A percentile compares a stretch with the other conserved stretches of the same genome.
Conservation (phyloP, 2,113 vertebrate species). For the Centrocercus urophasianus region DNA sequence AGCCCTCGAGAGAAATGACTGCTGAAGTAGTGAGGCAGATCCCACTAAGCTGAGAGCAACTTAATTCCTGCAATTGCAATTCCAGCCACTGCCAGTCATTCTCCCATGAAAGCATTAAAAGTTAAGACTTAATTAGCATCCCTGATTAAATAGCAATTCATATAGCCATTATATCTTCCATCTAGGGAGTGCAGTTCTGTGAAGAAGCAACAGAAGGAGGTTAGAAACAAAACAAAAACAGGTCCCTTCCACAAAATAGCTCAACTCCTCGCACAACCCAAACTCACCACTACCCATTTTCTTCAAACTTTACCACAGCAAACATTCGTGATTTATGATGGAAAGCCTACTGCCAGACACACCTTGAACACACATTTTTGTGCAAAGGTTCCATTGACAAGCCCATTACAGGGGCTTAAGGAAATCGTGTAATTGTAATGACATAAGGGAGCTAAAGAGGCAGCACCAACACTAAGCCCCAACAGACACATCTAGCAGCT, state of each 20-base stretch:
- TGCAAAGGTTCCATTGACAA: background rate
- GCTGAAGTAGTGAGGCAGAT: background rate
- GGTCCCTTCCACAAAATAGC: background rate
- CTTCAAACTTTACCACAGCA: background rate
- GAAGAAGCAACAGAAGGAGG: background rate
- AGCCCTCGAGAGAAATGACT: background rate
- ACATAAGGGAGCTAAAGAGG: background rate
- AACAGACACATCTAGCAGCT: background rate
- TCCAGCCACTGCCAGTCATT: slow-evolving; percentile 54
- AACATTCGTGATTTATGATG: background rate
- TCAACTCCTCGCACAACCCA: background rate
- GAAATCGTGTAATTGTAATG: background rate
- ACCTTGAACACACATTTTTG: background rate
- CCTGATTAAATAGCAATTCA: slow-evolving; percentile 74
- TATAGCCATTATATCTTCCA: slow-evolving; percentile 43
- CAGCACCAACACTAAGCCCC: background rate
- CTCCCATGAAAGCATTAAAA: slow-evolving; percentile 58
- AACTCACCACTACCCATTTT: background rate
- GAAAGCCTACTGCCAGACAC: background rate
- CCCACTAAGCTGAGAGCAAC: background rate
- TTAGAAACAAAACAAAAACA: background rate
- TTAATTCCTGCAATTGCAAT: slow-evolving; percentile 38
- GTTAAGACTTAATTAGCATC: slow-evolving; percentile 70
- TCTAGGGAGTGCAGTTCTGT: background rate
- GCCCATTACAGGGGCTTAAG: background rate